Conservation (phyloP, 2,797 vertebrate species). For the Siniperca obscura region DNA sequence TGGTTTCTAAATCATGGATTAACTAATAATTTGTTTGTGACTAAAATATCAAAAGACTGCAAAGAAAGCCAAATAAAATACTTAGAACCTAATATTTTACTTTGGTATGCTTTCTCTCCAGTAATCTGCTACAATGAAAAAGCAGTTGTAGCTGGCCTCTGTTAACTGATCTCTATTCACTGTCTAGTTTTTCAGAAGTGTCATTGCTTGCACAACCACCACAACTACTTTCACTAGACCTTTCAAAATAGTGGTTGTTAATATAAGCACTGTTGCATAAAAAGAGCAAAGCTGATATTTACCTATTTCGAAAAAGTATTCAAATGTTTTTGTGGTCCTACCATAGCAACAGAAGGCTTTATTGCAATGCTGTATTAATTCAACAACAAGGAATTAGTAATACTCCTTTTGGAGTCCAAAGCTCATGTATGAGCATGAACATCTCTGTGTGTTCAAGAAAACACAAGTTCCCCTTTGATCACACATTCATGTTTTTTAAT, state of each 20-base stretch:
- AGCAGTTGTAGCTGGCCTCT: background rate
- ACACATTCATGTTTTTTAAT: background rate
- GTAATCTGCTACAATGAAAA: conserved; percentile 5
- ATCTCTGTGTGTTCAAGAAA: background rate
- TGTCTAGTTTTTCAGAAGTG: background rate
- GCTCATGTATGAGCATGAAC: conserved; percentile 1
- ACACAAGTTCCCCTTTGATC: conserved; percentile 16
- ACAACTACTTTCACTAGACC: background rate
- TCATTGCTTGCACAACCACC: background rate
- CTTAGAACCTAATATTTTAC: conserved; percentile 9
- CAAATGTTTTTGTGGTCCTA: background rate
- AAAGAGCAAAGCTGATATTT: background rate
- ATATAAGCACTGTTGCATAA: background rate
- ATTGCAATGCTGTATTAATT: background rate
- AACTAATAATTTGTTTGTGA: conserved; percentile 41
- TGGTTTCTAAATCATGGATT: conserved; percentile 59
- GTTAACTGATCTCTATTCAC: conserved; percentile 24
- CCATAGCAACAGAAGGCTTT: background rate
- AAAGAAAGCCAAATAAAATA: conserved; percentile 25
- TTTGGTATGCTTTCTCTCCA: background rate
- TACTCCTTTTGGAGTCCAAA: conserved; percentile 3
- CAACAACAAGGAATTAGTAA: background rate
- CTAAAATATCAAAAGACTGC: conserved; percentile 29
- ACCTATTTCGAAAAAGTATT: background rate
- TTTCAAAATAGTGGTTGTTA: background rate